These are phyloP conservation scores for Capra hircus DNA, from an alignment of 2,113 vertebrate genomes.

Conservation along the genomic window DNA sequence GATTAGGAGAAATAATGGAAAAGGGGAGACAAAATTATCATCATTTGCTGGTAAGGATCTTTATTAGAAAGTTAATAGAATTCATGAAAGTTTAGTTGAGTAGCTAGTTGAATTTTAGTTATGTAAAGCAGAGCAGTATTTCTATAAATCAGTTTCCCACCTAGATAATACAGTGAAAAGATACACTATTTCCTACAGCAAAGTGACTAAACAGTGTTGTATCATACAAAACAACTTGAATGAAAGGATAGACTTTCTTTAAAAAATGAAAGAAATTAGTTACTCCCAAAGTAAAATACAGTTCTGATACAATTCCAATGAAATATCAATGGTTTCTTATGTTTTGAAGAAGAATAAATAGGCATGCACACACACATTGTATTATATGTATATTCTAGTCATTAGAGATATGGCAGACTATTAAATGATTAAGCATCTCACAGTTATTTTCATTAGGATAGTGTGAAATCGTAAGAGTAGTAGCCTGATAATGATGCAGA, in stretches of 20 bases:
- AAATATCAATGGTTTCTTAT: not conserved
- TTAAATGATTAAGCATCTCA: not conserved
- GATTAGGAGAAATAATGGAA: conserved; percentile 48
- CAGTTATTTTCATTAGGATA: not conserved
- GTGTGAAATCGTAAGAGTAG: not conserved
- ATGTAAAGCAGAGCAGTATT: conserved; percentile 2
- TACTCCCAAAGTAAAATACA: conserved; percentile 9
- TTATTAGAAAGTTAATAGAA: conserved; percentile 52
- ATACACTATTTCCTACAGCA: not conserved
- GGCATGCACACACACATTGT: not conserved
- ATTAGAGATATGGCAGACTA: not conserved
- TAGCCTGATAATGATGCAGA: not conserved
- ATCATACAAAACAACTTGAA: conserved; percentile 1
- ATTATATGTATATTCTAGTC: not conserved
- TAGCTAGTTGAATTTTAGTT: conserved; percentile 10
- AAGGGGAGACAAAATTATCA: conserved; percentile 37
- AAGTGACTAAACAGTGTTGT: not conserved
- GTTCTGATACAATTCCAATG: not conserved
- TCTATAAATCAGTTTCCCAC: conserved; percentile 16
- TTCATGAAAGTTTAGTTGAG: not conserved
- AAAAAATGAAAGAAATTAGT: not conserved
- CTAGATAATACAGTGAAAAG: not conserved
- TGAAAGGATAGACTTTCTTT: not conserved
- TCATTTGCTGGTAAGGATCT: conserved; percentile 25
- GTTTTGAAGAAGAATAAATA: not conserved